A percentile compares a stretch with the other conserved stretches of the same genome.
phyloP scores from a whole-genome alignment of 2,797 vertebrate species.

The Rallus crepitans region DNA sequence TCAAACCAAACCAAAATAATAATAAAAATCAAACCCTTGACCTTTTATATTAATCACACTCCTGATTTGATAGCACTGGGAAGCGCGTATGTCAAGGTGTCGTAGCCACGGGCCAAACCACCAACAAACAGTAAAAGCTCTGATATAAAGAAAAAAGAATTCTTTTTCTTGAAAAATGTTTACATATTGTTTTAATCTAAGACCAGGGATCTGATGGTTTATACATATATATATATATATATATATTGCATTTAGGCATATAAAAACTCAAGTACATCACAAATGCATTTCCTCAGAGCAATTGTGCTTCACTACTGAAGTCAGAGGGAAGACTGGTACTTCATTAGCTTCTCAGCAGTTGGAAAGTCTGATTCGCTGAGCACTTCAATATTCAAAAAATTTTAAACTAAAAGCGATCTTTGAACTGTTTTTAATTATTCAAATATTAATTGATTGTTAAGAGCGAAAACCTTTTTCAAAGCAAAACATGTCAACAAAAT shows the following conservation, averaged over 20 bases:
- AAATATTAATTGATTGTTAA: too few species aligned
- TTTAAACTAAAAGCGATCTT: not conserved
- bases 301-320: not conserved
- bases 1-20: too few species aligned
- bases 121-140: not conserved
- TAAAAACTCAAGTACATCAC: not conserved
- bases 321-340: not conserved
- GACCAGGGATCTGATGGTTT: not conserved
- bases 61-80: slow-evolving; percentile 63
- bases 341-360: not conserved
- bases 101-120: not conserved
- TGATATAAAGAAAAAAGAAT: not conserved
- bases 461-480: not conserved
- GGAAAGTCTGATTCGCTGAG: not conserved
- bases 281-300: not conserved
- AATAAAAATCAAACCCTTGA: not conserved
- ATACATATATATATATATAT: not conserved
- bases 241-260: not conserved
- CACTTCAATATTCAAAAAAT: not conserved
- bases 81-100: not conserved
- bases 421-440: not conserved
- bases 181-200: not conserved
- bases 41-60: slow-evolving; percentile 74
- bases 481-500: not conserved
- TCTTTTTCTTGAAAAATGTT: not conserved